A percentile compares a stretch with the other conserved stretches of the same genome.
These are phyloP conservation scores for Myzus persicae DNA, from an alignment of 1,140 invertebrate species.

Conservation along the genomic window DNA sequence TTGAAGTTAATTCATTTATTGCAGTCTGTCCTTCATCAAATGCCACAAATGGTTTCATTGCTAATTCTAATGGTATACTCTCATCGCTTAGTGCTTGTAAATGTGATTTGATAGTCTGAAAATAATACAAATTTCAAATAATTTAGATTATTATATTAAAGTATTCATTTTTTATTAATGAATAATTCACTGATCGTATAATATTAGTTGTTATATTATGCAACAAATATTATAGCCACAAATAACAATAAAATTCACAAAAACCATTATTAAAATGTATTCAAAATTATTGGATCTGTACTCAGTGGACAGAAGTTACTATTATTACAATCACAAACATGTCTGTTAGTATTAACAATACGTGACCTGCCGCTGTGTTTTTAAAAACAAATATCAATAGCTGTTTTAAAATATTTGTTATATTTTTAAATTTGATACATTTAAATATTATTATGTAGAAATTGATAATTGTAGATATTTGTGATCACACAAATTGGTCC, in stretches of 20 bases:
- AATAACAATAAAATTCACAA: not conserved
- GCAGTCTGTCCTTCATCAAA: constrained; percentile 11
- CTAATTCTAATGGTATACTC: constrained; percentile 30
- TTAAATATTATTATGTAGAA: not conserved
- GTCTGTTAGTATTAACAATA: not conserved
- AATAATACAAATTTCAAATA: not conserved
- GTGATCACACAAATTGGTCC: not conserved
- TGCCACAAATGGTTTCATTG: constrained; percentile 2
- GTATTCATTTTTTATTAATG: not conserved
- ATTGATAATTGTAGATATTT: not conserved
- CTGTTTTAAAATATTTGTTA: not conserved
- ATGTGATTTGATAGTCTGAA: constrained; percentile 37
- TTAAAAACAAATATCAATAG: too few relatives aligned
- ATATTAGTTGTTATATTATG: not conserved
- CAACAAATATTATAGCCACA: not conserved
- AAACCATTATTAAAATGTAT: not conserved
- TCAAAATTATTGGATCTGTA: not conserved
- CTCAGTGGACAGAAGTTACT: not conserved
- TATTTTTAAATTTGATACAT: not conserved
- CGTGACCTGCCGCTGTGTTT: not conserved
- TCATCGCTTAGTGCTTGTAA: constrained; percentile 31
- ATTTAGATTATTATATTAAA: not conserved
- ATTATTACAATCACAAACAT: not conserved
- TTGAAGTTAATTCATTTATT: constrained; percentile 33
- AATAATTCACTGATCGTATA: not conserved